These are phyloP conservation scores for Cacatua alba DNA, from an alignment of 2,113 vertebrate species.

Conservation along the genomic window DNA sequence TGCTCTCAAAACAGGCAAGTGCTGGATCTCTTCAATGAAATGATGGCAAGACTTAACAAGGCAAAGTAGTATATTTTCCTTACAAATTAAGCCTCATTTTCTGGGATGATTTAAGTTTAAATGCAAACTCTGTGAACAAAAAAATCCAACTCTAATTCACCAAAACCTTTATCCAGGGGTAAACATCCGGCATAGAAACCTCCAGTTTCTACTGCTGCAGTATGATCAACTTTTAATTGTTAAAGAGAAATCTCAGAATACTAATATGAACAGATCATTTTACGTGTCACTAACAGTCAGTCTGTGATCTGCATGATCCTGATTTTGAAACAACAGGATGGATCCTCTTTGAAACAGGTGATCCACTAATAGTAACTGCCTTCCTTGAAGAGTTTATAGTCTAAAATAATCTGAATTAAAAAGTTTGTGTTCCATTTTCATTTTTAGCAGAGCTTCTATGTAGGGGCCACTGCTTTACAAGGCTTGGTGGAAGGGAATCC, in stretches of 20 bases:
- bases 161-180: background rate
- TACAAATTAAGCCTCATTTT: constrained; percentile 27
- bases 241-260: background rate
- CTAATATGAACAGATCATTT: background rate
- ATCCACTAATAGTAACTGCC: background rate
- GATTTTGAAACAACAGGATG: background rate
- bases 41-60: background rate
- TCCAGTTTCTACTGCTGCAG: background rate
- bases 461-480: background rate
- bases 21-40: constrained; percentile 4
- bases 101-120: constrained; percentile 18
- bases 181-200: background rate
- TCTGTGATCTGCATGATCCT: background rate
- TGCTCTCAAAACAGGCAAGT: background rate
- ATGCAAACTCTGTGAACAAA: background rate
- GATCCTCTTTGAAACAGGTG: background rate
- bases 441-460: background rate
- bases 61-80: background rate
- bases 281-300: background rate
- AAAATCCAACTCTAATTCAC: background rate
- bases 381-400: background rate
- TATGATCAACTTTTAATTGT: background rate
- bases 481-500: background rate
- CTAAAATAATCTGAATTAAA: background rate
- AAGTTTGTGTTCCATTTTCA: background rate